Evolutionary conservation across 92 coral and sea anemone species (phyloP).

Genomic region (Zoanthus solanderi): DNA sequence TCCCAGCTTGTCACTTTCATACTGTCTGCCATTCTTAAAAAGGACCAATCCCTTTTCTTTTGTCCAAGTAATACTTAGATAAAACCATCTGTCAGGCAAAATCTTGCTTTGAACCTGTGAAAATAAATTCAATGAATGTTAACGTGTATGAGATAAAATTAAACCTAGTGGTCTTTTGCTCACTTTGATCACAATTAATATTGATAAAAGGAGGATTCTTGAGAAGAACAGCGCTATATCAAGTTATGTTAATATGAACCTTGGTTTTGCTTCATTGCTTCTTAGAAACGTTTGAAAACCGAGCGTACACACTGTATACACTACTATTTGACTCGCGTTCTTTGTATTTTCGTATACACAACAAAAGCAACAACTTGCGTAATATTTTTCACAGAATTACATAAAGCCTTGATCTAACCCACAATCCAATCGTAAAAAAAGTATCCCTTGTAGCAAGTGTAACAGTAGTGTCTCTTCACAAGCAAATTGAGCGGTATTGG

Average conservation of each 20-base stretch:
- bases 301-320: neutral
- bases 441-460: too few relatives aligned
- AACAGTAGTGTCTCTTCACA: too few relatives aligned
- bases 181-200: neutral
- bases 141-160: neutral
- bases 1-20: constrained; percentile 61
- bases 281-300: neutral
- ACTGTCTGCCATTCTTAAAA: constrained; percentile 64
- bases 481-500: too few relatives aligned
- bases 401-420: too few relatives aligned
- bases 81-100: constrained; percentile 65
- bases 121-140: neutral
- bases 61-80: constrained; percentile 81
- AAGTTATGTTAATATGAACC: neutral
- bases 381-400: too few relatives aligned
- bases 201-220: neutral
- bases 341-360: too few relatives aligned
- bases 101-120: constrained; percentile 43
- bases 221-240: neutral
- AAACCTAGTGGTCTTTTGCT: neutral
- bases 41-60: constrained; percentile 77
- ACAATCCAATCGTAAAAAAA: too few relatives aligned
- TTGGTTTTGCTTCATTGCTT: neutral
- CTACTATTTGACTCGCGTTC: neutral
- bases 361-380: too few relatives aligned